Evolutionary conservation across 1,140 invertebrate genomes (phyloP), one percentile per base, ranked within the genome.

Genomic region (Atopsyche davidsoni): DNA sequence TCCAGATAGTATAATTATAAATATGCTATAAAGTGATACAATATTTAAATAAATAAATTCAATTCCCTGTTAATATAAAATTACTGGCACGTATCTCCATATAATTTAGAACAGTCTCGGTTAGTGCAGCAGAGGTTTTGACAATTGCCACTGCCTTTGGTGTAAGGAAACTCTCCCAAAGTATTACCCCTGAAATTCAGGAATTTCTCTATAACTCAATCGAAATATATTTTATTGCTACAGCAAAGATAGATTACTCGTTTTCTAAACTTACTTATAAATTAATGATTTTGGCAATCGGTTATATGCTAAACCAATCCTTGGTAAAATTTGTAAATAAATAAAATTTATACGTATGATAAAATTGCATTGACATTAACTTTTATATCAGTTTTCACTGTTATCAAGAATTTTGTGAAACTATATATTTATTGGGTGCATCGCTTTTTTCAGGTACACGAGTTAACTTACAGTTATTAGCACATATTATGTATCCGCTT

Each of bases 181-280:
- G 25, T 25, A 40, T 48, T 48, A 16, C 46, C 46, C 3, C 46
- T 48, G 34, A 13, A 35, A 47, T n/a, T n/a, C n/a, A n/a, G n/a
- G n/a, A n/a, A n/a, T n/a, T n/a, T n/a, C n/a, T n/a, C n/a, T n/a
- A n/a, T n/a, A n/a, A n/a, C n/a, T n/a, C n/a, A n/a, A n/a, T n/a
- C n/a, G n/a, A n/a, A n/a, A n/a, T n/a, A n/a, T n/a, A n/a, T n/a
- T n/a, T n/a, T n/a, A n/a, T n/a, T n/a, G n/a, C n/a, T n/a, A n/a
- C n/a, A n/a, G n/a, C n/a, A n/a, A n/a, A n/a, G n/a, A n/a, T n/a
- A n/a, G n/a, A n/a, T n/a, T n/a, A n/a, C n/a, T n/a, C n/a, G n/a
- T n/a, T n/a, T n/a, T n/a, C n/a, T n/a, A n/a, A n/a, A n/a, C n/a
- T n/a, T n/a, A n/a, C n/a, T n/a, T n/a, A n/a, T n/a, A n/a, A n/a